phyloP scores from a whole-genome alignment of 2,113 vertebrate species.

The Pygoscelis adeliae region DNA sequence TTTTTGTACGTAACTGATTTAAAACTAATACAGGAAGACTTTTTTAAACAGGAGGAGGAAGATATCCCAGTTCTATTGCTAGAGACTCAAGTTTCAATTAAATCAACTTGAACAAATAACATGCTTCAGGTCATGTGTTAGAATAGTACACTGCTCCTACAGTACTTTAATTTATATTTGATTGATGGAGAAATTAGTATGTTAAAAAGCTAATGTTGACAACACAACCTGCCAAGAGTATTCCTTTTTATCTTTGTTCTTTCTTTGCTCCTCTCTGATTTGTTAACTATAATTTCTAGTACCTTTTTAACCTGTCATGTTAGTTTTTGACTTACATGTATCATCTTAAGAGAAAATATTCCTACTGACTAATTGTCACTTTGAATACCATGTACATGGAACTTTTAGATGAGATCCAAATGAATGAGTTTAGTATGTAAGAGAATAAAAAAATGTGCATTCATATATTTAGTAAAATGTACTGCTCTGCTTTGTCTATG shows the following conservation, averaged over 20 bases:
- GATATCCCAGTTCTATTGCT: background rate
- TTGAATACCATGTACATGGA: background rate
- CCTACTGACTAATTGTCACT: background rate
- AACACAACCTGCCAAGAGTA: background rate
- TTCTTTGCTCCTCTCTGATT: background rate
- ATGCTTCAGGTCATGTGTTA: background rate
- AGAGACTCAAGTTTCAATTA: background rate
- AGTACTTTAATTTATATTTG: background rate
- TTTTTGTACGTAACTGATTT: background rate
- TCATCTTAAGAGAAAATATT: background rate
- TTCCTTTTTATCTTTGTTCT: background rate
- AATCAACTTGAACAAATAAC: background rate
- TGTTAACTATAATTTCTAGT: background rate
- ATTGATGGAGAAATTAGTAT: background rate
- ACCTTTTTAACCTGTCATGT: background rate
- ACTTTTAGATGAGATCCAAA: background rate
- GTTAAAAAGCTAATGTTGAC: background rate
- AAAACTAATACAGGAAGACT: background rate
- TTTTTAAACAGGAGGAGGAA: background rate
- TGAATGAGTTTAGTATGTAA: background rate
- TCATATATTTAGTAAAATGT: background rate
- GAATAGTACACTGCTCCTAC: background rate
- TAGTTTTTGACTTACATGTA: background rate
- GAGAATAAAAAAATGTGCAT: background rate
- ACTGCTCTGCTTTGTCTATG: background rate